Percentiles rank a stretch among this genome's conserved stretches.
phyloP scores from a whole-genome alignment of 2,797 vertebrate species.

The Pipistrellus pipistrellus region DNA sequence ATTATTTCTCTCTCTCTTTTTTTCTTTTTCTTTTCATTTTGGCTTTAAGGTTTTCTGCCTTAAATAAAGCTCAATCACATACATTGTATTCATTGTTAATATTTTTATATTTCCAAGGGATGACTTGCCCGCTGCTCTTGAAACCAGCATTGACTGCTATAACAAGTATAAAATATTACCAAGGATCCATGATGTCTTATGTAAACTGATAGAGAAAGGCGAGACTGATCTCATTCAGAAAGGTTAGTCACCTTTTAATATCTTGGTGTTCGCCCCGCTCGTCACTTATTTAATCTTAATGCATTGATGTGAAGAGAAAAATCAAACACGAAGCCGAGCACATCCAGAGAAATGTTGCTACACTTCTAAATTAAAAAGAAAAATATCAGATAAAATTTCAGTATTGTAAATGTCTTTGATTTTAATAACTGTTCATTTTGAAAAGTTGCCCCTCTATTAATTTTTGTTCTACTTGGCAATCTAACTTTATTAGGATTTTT shows the following conservation, averaged over 20 bases:
- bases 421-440: not conserved
- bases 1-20: not conserved
- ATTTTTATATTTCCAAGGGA: slow-evolving; percentile 88
- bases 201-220: slow-evolving; percentile 93
- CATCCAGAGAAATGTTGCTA: not conserved
- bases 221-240: slow-evolving; percentile 94
- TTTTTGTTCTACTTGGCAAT: not conserved
- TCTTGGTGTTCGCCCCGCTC: not conserved
- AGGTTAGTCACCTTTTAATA: slow-evolving; percentile 88
- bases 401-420: not conserved
- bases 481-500: not conserved
- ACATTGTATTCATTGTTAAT: not conserved
- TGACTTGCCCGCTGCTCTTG: slow-evolving; percentile 91
- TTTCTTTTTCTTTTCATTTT: not conserved
- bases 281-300: not conserved
- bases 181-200: slow-evolving; percentile 92
- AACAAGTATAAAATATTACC: slow-evolving; percentile 91
- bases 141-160: slow-evolving; percentile 89
- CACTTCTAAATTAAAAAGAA: slow-evolving; percentile 14
- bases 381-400: not conserved
- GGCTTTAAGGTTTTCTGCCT: not conserved
- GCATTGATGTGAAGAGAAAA: slow-evolving; percentile 37
- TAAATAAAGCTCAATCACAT: not conserved
- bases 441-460: not conserved
- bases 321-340: not conserved